Conservation (phyloP, 2,113 vertebrate genomes). For the Lathamus discolor region DNA sequence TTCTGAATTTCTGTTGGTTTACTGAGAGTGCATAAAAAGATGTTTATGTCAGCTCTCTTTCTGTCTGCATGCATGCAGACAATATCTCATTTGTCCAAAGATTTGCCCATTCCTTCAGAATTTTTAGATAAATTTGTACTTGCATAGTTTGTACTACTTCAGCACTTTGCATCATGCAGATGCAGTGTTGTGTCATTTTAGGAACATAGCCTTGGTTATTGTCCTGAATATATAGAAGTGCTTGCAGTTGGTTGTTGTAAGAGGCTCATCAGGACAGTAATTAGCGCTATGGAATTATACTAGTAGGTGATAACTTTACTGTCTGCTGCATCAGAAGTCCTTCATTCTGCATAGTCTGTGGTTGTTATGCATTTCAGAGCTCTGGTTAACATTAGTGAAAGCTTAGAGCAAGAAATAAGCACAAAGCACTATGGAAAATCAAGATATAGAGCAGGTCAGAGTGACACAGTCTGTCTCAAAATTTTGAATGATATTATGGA, state of each 20-base stretch:
- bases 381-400: background rate
- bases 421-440: background rate
- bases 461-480: background rate
- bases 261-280: background rate
- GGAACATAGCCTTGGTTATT: background rate
- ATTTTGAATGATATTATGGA: background rate
- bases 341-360: background rate
- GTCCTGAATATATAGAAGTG: background rate
- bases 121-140: background rate
- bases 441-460: background rate
- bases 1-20: background rate
- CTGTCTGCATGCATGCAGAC: background rate
- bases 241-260: background rate
- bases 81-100: slow-evolving; percentile 9
- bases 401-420: background rate
- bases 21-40: background rate
- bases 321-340: background rate
- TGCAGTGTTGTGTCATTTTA: background rate
- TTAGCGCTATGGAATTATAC: background rate
- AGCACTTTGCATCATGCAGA: background rate
- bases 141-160: slow-evolving; percentile 1
- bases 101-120: background rate
- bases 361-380: background rate
- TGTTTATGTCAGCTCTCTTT: slow-evolving; percentile 9
- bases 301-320: background rate